A percentile compares a stretch with the other conserved stretches of the same genome.
Conservation (phyloP, 2,113 vertebrate genomes). For the Cynopterus brachyotis region DNA sequence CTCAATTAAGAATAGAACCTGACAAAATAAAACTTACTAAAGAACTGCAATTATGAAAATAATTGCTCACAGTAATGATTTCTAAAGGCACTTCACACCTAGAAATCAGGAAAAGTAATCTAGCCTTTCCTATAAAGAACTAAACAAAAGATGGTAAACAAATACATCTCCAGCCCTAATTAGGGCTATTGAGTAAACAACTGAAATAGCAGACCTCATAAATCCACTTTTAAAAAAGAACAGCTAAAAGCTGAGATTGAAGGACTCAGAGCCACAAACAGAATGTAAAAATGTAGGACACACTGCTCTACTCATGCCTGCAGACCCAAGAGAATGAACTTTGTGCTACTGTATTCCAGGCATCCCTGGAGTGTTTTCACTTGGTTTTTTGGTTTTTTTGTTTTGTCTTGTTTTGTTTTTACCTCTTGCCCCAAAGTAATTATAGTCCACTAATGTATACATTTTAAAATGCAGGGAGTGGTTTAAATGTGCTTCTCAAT, state of each 20-base stretch:
- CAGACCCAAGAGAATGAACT: not conserved
- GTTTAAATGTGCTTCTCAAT: constrained; percentile 22
- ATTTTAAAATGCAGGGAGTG: constrained; percentile 30
- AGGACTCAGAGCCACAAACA: not conserved
- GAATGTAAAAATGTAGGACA: not conserved
- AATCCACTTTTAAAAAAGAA: not conserved
- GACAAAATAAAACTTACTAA: constrained; percentile 59
- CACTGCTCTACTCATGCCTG: not conserved
- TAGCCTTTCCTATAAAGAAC: constrained; percentile 29
- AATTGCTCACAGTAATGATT: constrained; percentile 55
- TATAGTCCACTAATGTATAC: constrained; percentile 5
- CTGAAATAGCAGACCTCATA: not conserved
- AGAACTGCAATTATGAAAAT: constrained; percentile 62
- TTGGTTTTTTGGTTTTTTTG: not conserved
- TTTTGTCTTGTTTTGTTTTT: too few species aligned
- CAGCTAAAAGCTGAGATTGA: not conserved
- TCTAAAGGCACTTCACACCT: constrained; percentile 46
- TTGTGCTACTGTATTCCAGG: not conserved
- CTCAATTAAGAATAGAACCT: constrained; percentile 57
- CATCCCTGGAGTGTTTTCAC: not conserved
- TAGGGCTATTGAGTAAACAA: constrained; percentile 45
- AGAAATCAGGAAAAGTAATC: constrained; percentile 45
- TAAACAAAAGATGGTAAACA: constrained; percentile 49
- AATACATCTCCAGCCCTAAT: constrained; percentile 46
- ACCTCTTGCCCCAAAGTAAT: constrained; percentile 2